Conservation (phyloP, 2,113 vertebrate genomes). For the Campylomormyrus numenius region DNA sequence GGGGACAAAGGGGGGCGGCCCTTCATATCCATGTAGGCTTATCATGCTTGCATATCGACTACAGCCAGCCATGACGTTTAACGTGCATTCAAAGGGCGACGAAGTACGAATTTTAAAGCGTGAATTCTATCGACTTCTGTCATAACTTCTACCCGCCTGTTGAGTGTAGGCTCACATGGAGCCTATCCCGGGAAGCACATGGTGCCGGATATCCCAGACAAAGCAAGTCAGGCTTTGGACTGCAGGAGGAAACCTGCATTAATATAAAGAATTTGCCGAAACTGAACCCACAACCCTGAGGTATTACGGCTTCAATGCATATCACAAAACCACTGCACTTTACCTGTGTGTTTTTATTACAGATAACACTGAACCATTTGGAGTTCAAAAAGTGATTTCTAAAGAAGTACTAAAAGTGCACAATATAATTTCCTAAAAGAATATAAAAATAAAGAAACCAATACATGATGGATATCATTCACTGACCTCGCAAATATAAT, state of each 20-base stretch:
- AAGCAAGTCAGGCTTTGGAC: neutral
- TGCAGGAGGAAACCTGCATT: neutral
- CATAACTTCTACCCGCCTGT: neutral
- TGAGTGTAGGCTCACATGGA: neutral
- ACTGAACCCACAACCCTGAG: neutral
- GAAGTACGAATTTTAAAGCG: neutral
- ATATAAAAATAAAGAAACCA: neutral
- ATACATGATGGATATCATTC: neutral
- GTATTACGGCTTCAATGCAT: neutral
- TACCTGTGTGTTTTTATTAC: neutral
- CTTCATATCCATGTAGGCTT: neutral
- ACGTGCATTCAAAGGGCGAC: neutral
- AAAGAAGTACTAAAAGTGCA: neutral
- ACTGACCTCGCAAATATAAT: neutral
- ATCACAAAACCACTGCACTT: neutral
- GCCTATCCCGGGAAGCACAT: neutral
- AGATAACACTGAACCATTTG: neutral
- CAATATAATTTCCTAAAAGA: neutral
- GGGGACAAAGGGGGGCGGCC: neutral
- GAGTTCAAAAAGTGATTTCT: neutral
- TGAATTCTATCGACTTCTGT: neutral
- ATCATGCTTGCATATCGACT: neutral
- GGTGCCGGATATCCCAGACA: neutral
- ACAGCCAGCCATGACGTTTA: neutral
- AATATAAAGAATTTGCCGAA: neutral